Percentiles rank a stretch among this genome's conserved stretches.
Evolutionary conservation across 37 sponge, comb jelly and placozoan species (phyloP).

Genomic region (Agelas oroides): DNA sequence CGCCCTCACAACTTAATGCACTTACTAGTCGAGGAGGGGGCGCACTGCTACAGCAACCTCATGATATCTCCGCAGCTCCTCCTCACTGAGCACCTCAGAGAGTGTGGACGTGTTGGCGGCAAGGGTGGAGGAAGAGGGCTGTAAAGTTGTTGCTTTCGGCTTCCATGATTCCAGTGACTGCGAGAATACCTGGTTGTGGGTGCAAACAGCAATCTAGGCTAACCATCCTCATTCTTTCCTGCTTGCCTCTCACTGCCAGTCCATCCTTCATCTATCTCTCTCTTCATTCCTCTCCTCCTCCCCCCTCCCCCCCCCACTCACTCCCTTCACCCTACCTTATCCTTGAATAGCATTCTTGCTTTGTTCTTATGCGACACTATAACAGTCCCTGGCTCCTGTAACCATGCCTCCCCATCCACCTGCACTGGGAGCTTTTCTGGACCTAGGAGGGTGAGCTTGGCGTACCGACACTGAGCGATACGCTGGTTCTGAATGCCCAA

Average conservation of each 20-base stretch:
- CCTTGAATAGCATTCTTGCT: slow-evolving; percentile 84
- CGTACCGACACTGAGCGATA: slow-evolving; percentile 78
- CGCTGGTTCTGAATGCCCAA: slow-evolving; percentile 82
- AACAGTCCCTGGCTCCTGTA: slow-evolving; percentile 92
- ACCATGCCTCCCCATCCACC: slow-evolving; percentile 98
- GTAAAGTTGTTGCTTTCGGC: too few species aligned
- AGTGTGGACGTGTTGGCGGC: slow-evolving; percentile 9
- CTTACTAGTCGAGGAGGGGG: slow-evolving; percentile 64
- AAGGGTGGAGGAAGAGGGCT: neutral
- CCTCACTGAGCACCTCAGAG: slow-evolving; percentile 2
- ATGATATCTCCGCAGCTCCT: slow-evolving; percentile 40
- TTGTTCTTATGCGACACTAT: slow-evolving; percentile 89
- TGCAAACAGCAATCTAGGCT: too few species aligned
- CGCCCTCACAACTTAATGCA: too few species aligned
- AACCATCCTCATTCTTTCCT: too few species aligned
- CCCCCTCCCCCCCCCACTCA: too few species aligned
- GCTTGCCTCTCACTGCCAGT: too few species aligned
- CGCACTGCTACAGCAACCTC: slow-evolving; percentile 39
- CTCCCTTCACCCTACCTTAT: slow-evolving; percentile 67
- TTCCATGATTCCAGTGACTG: slow-evolving; percentile 80
- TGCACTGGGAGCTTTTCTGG: slow-evolving; percentile 77
- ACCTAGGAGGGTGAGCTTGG: slow-evolving; percentile 68
- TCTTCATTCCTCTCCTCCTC: too few species aligned
- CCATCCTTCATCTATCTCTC: too few species aligned
- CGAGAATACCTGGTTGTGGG: slow-evolving; percentile 63